Evolutionary conservation across 2,113 vertebrate species (phyloP).

Genomic region (Atherinomorus stipes): DNA sequence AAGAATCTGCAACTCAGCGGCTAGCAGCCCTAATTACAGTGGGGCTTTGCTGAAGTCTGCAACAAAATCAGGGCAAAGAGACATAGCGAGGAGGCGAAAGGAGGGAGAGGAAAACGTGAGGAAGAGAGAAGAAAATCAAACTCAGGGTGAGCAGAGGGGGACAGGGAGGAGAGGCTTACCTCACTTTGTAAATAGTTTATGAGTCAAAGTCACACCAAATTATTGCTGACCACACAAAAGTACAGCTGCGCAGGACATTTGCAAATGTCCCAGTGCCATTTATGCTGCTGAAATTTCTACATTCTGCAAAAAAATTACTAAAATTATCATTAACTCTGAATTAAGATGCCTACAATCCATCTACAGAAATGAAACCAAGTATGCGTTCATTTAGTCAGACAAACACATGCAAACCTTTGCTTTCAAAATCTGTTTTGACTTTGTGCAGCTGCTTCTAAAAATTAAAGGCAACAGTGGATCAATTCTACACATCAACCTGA

Average conservation of each 20-base stretch:
- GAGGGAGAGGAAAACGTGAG: constrained; percentile 19
- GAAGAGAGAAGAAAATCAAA: constrained; percentile 25
- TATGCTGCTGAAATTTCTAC: too few relatives aligned
- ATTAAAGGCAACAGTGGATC: too few relatives aligned
- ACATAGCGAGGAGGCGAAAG: constrained; percentile 6
- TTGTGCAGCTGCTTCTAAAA: too few relatives aligned
- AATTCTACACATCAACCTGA: too few relatives aligned
- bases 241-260: constrained; percentile 37
- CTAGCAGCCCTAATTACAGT: constrained; percentile 82
- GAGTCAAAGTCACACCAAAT: constrained; percentile 46
- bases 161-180: constrained; percentile 35
- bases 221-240: constrained; percentile 57
- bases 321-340: too few relatives aligned
- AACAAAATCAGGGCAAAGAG: constrained; percentile 63
- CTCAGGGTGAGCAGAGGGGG: constrained; percentile 19
- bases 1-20: constrained; percentile 85
- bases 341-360: too few relatives aligned
- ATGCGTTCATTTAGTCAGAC: too few relatives aligned
- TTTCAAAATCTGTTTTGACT: too few relatives aligned
- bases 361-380: too few relatives aligned
- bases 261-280: neutral
- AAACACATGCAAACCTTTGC: too few relatives aligned
- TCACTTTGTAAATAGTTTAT: constrained; percentile 70
- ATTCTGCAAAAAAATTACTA: too few relatives aligned
- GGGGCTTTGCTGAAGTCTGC: constrained; percentile 84